Evolutionary conservation across 2,888 invertebrate genomes (phyloP).

Genomic region (Orchesella flavescens): DNA sequence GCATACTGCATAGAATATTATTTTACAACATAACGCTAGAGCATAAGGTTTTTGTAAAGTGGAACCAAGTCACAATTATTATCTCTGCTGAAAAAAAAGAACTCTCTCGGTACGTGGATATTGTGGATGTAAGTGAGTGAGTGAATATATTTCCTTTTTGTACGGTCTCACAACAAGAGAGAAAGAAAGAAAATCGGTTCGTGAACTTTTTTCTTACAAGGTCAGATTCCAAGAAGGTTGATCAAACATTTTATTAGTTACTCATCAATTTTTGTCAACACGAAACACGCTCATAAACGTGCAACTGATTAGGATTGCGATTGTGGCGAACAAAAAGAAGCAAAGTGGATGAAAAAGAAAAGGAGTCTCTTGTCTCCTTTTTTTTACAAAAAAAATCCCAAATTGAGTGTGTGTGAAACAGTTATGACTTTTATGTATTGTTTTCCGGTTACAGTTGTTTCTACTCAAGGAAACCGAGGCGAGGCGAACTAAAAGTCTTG

Average conservation of each 20-base stretch:
- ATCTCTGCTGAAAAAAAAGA: conserved; percentile 34
- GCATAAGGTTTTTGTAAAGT: conserved; percentile 50
- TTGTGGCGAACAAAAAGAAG: too few species aligned
- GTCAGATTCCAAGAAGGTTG: conserved; percentile 49
- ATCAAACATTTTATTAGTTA: conserved; percentile 17
- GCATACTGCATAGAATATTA: conserved; percentile 16
- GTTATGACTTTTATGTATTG: too few species aligned
- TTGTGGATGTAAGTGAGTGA: background rate
- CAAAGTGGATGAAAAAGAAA: too few species aligned
- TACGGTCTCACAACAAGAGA: conserved; percentile 18
- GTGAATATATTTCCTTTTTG: conserved; percentile 17
- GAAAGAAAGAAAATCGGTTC: conserved; percentile 26
- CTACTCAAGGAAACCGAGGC: too few species aligned
- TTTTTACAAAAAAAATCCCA: too few species aligned
- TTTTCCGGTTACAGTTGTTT: too few species aligned
- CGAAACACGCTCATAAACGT: too few species aligned
- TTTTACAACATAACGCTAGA: conserved; percentile 25
- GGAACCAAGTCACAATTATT: conserved; percentile 58
- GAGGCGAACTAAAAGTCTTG: too few species aligned
- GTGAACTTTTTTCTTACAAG: conserved; percentile 56
- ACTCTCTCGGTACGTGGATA: conserved; percentile 27
- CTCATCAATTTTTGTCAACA: background rate
- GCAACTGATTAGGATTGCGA: too few species aligned
- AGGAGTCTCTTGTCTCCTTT: too few species aligned
- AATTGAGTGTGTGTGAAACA: too few species aligned